Evolutionary conservation across 2,888 invertebrate genomes (phyloP).

Genomic region (Cyclophora punctaria): DNA sequence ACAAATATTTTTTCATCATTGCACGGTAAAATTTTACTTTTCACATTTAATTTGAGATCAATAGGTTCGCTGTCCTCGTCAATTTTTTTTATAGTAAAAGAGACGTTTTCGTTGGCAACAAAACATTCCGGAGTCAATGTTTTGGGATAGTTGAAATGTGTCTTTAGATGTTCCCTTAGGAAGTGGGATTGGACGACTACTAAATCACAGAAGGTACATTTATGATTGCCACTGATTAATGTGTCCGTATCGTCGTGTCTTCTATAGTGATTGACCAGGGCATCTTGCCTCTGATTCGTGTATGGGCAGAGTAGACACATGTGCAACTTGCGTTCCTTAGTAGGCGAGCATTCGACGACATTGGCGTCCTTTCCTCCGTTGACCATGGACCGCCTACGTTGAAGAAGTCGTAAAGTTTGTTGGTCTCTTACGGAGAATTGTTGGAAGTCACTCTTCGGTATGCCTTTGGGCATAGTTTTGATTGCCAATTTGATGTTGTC

Average conservation of each 20-base stretch:
- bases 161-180: constrained; percentile 84
- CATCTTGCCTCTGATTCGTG: constrained; percentile 81
- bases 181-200: constrained; percentile 83
- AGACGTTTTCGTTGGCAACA: constrained; percentile 76
- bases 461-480: constrained; percentile 62
- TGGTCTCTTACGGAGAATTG: constrained; percentile 77
- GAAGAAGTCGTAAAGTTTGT: constrained; percentile 76
- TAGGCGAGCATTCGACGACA: constrained; percentile 51
- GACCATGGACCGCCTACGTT: constrained; percentile 67
- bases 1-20: constrained; percentile 59
- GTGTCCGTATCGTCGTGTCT: constrained; percentile 78
- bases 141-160: constrained; percentile 81
- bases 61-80: constrained; percentile 49
- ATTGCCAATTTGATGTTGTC: constrained; percentile 63
- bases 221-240: constrained; percentile 74
- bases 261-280: constrained; percentile 83
- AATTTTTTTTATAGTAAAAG: constrained; percentile 69
- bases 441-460: constrained; percentile 62
- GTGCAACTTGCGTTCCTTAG: constrained; percentile 77
- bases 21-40: constrained; percentile 32
- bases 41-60: constrained; percentile 58
- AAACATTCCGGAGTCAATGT: constrained; percentile 74
- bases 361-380: constrained; percentile 47
- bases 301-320: constrained; percentile 88
- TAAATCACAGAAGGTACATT: constrained; percentile 89